Conservation (phyloP, 2,888 invertebrate genomes). For the Cantharis rufa region DNA sequence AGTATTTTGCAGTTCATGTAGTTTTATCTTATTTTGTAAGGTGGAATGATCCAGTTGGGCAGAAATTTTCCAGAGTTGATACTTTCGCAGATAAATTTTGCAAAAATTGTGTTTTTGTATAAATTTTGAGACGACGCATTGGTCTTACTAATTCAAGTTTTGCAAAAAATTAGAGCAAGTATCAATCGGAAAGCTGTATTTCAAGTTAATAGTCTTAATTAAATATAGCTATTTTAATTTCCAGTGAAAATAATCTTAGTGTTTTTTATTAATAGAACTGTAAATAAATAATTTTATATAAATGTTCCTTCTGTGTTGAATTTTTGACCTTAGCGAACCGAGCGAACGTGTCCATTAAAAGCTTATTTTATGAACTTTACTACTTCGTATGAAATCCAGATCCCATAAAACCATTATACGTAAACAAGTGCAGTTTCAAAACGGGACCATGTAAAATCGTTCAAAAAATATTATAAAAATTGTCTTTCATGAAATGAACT, state of each 20-base stretch:
- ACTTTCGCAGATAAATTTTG: neutral
- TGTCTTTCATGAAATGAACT: too few species aligned
- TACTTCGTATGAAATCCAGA: too few species aligned
- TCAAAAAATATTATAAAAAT: too few species aligned
- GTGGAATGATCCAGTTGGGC: slow-evolving; percentile 26
- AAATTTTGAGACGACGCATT: neutral
- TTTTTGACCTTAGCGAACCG: neutral
- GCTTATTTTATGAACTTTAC: too few species aligned
- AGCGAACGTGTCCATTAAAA: neutral
- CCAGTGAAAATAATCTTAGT: neutral
- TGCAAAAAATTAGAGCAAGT: neutral
- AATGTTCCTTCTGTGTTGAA: neutral
- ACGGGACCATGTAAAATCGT: too few species aligned
- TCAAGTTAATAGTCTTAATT: neutral
- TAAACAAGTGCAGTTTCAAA: too few species aligned
- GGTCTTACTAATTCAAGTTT: neutral
- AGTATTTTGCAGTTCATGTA: neutral
- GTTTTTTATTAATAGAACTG: neutral
- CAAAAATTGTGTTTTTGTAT: neutral
- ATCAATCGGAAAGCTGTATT: neutral
- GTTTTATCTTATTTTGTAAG: slow-evolving; percentile 5
- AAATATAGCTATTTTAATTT: neutral
- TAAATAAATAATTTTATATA: neutral
- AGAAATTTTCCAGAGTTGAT: slow-evolving; percentile 17
- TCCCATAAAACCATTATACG: too few species aligned